Base-by-base conservation (phyloP, 2,113 vertebrate genomes). In the Pseudorhombus dupliciocellatus region DNA sequence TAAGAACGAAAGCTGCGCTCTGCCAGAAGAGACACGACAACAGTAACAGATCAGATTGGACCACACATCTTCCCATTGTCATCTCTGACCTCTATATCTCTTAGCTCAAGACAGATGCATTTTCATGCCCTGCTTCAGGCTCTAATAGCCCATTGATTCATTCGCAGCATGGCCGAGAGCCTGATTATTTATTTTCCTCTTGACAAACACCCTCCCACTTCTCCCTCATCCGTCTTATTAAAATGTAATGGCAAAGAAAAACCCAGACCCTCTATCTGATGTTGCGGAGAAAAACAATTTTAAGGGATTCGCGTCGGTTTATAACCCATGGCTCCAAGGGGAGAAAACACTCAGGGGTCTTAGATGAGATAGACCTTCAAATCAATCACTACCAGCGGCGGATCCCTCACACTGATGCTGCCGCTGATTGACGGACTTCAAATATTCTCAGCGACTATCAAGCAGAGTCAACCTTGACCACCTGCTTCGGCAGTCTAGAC, bases 101-200 rank as follows among this genome's bases (percentile, higher is more conserved):
- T 84, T 79, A 76, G 77, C 82, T 75, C 55, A 50, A 77, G 86
- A 88, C 77, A 77, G 81, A 90, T 90, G 83, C 85, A 55, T 86
- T 90, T 90, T 82, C 70, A 84, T 77, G 85, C 55, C 84, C 70
- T 77, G 65, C 83, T 88, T 81, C 79, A 73, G 79, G 78, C 83
- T 71, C 76, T 91, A 89, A 91, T 92, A 86, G 89, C 76, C 79
- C 84, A 92, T 90, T 89, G 91, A 92, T 92, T 92, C 79, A 86
- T 90, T 85, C 46, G 31, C 81, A 84, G 81, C 70, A 80, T 67
- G 80, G 75, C 86, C 85, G 62, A 14, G 55, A 88, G 84, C 77
- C 84, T 79, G 80, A 87, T 90, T 91, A 91, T 92, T 91, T 92
- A 90, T 90, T 87, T 90, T 87, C 84, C 80, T 77, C 82, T 80